Percentiles rank a stretch among this genome's conserved stretches.
Conservation (phyloP, 1,140 invertebrate species). For the Drosophila pallidifrons region DNA sequence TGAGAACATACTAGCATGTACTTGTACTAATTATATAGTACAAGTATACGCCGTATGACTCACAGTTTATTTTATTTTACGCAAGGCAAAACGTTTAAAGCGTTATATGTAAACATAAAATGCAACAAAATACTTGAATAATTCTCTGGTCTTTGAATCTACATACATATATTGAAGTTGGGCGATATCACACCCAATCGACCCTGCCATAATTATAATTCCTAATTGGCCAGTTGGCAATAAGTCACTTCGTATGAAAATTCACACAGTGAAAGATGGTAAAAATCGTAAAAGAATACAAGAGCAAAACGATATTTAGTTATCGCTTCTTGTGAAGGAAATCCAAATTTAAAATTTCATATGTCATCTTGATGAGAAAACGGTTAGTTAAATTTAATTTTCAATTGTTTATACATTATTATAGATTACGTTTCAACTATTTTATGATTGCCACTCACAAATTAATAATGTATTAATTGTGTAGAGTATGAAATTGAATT, state of each 20-base stretch:
- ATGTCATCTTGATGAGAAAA: slow-evolving; percentile 67
- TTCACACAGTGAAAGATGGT: slow-evolving; percentile 84
- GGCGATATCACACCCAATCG: background rate
- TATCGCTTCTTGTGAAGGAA: slow-evolving; percentile 6
- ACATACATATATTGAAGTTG: background rate
- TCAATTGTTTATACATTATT: slow-evolving; percentile 29
- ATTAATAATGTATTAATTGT: background rate
- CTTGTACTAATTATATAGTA: background rate
- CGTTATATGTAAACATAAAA: slow-evolving; percentile 66
- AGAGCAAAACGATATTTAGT: slow-evolving; percentile 23
- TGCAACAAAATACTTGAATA: slow-evolving; percentile 32
- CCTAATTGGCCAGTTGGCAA: background rate
- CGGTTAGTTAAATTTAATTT: slow-evolving; percentile 68
- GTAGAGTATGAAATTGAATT: slow-evolving; percentile 22
- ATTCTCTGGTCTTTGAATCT: background rate
- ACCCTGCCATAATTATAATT: background rate
- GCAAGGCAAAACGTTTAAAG: slow-evolving; percentile 70
- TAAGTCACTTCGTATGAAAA: slow-evolving; percentile 80
- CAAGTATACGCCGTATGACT: background rate
- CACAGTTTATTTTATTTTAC: slow-evolving; percentile 5
- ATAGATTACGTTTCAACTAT: background rate
- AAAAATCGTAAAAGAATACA: slow-evolving; percentile 79
- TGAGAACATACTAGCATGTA: slow-evolving; percentile 6
- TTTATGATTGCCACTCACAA: slow-evolving; percentile 31
- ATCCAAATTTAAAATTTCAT: slow-evolving; percentile 81